Conservation (phyloP, 2,797 vertebrate species). For the Babyrousa celebensis region DNA sequence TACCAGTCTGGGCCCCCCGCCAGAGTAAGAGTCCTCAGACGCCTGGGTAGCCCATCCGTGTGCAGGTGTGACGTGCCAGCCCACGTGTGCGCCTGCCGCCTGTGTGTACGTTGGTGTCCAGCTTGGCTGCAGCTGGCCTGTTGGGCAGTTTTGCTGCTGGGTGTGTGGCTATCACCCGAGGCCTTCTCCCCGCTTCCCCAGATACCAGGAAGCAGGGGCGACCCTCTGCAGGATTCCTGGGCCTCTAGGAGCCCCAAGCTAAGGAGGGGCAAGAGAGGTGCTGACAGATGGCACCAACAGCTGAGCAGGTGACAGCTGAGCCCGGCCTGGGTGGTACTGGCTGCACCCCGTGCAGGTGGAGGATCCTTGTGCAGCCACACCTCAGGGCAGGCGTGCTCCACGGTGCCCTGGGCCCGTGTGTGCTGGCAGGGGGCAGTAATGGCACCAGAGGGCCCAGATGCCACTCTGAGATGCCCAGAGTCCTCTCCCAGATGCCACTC, state of each 20-base stretch:
- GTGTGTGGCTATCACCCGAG: not conserved
- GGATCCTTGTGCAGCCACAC: not conserved
- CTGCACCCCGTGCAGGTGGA: not conserved
- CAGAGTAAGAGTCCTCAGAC: slow-evolving; percentile 82
- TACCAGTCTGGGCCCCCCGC: slow-evolving; percentile 80
- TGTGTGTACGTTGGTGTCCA: slow-evolving; percentile 63
- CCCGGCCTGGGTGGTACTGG: not conserved
- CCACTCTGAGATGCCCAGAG: not conserved
- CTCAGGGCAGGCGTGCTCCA: slow-evolving; percentile 1
- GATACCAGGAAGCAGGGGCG: slow-evolving; percentile 41
- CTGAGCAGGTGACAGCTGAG: slow-evolving; percentile 87
- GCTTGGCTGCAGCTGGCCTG: slow-evolving; percentile 12
- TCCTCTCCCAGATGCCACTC: not conserved
- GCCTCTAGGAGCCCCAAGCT: slow-evolving; percentile 61
- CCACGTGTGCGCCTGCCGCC: slow-evolving; percentile 9
- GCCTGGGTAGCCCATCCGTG: slow-evolving; percentile 49
- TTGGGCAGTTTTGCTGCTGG: not conserved
- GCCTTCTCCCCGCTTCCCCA: not conserved
- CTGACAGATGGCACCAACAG: slow-evolving; percentile 80
- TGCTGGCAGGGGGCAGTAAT: not conserved
- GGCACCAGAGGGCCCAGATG: slow-evolving; percentile 18
- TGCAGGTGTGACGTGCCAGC: not conserved
- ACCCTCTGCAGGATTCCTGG: not conserved
- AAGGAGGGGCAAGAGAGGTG: slow-evolving; percentile 66
- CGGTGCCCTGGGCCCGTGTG: not conserved